Base-by-base conservation (phyloP, 2,888 invertebrate genomes). In the Cephus sareptanus region DNA sequence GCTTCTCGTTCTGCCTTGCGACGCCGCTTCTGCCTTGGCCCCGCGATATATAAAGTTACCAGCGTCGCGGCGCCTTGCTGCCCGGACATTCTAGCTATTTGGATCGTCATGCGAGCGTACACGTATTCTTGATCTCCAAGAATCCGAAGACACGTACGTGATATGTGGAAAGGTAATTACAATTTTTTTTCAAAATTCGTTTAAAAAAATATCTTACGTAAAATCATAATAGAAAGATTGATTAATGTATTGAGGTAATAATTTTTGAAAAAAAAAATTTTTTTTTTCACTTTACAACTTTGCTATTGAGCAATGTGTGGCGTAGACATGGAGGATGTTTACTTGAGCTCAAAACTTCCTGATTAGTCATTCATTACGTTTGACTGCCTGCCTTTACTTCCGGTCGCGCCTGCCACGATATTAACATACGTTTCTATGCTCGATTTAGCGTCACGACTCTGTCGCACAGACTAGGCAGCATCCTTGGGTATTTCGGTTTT, bases 41-140 rank as follows among this genome's bases (percentile, higher is more conserved):
- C 79, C 79, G 82, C 85, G 86, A 87, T 87, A 85, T 56, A 56
- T 87, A 87, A 83, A 86, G 85, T 87, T 88, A 88, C 87, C 79
- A 77, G 80, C 73, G 78, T 77, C 79, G 77, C 84, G 88, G 88
- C 88, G 88, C 87, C 88, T 83, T 81, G 82, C 82, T 81, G 84
- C 83, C 84, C 83, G 83, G 84, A 84, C 84, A 83, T 83, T 85
- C 82, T 81, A 84, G 83, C 83, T 83, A 85, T 84, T 85, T 84
- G 83, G 82, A 83, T 83, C 81, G 84, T 80, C 56, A 23, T 56
- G 56, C 56, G 23, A 56, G 56, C 23, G 0, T 23, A 15, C 56
- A 6, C 23, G 56, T 56, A 56, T 56, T 23, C 23, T 56, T 23
- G 56, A 56, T 56, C 56, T 56, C 9, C 23, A 9, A 56, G 56